Conservation (phyloP, 2,113 vertebrate species). For the Strigops habroptila region DNA sequence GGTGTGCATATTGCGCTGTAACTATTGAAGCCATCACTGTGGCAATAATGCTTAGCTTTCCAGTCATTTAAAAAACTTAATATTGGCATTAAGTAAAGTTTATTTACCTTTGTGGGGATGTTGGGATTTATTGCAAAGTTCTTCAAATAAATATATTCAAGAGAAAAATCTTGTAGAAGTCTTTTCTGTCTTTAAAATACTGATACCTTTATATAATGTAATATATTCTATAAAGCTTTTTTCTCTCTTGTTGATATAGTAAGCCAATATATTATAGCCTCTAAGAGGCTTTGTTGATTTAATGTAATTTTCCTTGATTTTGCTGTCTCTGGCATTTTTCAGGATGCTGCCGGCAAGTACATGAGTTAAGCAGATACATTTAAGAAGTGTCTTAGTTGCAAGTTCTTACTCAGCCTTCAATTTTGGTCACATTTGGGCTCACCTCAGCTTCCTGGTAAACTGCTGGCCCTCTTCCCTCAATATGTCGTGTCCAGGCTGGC, state of each 20-base stretch:
- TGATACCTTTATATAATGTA: not conserved
- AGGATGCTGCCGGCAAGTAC: not conserved
- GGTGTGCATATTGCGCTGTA: not conserved
- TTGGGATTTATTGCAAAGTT: not conserved
- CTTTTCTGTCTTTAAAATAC: not conserved
- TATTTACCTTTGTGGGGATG: not conserved
- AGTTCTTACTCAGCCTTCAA: not conserved
- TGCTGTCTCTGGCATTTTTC: not conserved
- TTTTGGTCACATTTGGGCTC: conserved; percentile 9
- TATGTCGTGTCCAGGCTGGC: not conserved
- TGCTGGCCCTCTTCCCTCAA: not conserved
- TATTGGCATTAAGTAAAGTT: not conserved
- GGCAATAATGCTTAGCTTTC: not conserved
- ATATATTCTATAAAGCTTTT: not conserved
- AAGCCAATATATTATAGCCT: not conserved
- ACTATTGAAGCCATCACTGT: not conserved
- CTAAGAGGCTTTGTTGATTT: not conserved
- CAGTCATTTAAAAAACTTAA: not conserved
- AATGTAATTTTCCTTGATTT: not conserved
- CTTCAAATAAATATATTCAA: not conserved
- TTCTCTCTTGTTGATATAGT: not conserved
- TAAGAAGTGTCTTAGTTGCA: not conserved
- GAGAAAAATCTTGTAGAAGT: not conserved
- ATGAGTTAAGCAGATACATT: not conserved
- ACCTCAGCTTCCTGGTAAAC: not conserved